A percentile compares a stretch with the other conserved stretches of the same genome.
Conservation (phyloP, 2,797 vertebrate species). For the Scarus forsteni region DNA sequence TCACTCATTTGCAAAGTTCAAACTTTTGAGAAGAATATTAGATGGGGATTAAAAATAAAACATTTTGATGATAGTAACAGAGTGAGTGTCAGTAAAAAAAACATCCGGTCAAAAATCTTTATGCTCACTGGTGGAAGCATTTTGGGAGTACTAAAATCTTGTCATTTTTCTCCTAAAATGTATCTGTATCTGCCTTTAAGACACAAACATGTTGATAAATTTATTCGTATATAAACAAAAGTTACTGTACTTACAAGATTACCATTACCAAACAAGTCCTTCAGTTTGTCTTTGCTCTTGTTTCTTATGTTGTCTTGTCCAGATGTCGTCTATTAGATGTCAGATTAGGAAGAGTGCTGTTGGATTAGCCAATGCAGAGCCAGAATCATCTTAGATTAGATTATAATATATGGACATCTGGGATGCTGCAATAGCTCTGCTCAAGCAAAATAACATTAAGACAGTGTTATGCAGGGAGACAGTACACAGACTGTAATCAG, state of each 20-base stretch:
- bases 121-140: background rate
- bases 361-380: constrained; percentile 80
- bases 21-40: background rate
- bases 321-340: constrained; percentile 77
- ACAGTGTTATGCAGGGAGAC: constrained; percentile 71
- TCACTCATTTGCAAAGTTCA: constrained; percentile 24
- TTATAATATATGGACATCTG: constrained; percentile 82
- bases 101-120: constrained; percentile 11
- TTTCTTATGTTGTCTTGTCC: constrained; percentile 57
- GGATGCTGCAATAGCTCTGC: constrained; percentile 71
- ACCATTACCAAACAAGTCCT: constrained; percentile 67
- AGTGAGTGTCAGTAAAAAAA: constrained; percentile 26
- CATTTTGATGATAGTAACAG: background rate
- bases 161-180: constrained; percentile 34
- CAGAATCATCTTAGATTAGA: constrained; percentile 79
- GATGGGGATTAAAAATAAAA: background rate
- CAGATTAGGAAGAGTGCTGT: constrained; percentile 76
- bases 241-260: constrained; percentile 69
- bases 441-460: constrained; percentile 77
- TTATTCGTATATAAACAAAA: constrained; percentile 47
- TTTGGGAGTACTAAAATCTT: background rate
- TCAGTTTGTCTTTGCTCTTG: constrained; percentile 62
- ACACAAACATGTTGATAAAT: constrained; percentile 51
- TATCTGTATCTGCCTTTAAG: constrained; percentile 36
- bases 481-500: constrained; percentile 77